Base-by-base conservation (phyloP, 2,797 vertebrate genomes). In the Furcifer pardalis region DNA sequence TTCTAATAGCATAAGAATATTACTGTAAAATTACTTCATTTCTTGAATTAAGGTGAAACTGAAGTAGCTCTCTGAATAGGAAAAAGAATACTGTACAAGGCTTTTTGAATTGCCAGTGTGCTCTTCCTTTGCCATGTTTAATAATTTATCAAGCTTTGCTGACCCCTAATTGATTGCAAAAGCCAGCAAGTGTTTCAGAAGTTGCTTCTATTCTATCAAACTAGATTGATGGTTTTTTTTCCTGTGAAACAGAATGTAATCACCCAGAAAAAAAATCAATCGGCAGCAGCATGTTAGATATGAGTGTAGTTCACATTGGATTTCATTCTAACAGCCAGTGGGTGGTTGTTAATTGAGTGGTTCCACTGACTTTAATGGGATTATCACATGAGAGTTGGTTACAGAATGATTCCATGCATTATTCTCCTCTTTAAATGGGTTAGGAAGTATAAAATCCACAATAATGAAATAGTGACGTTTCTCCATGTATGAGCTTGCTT, bases 131-230 rank as follows among this genome's bases (percentile, higher is more conserved):
- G 52, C 46, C 0, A 73, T 84, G 27, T 77, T 94, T 89, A 93
- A 94, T 93, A 90, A 92, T 95, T 92, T 90, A 94, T 85, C 81
- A 91, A 87, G 75, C 75, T 46, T 44, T 60, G 75, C 84, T 92
- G 89, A 89, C 91, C 86, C 81, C 86, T 90, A 91, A 92, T 87
- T 92, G 93, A 93, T 89, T 91, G 91, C 86, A 91, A 84, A 84
- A 85, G 62, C 85, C 84, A 89, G 86, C 79, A 89, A 90, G 84
- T 91, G 85, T 88, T 94, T 92, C 88, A 88, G 86, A 91, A 85
- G 86, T 76, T 90, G 73, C 79, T 87, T 89, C 65, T 21, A n/a
- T 81, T 90, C 84, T 84, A 59, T 91, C 85, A 91, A 82, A 89
- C 0, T 8, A 84, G 77, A 89, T 77, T 75, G 71, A 79, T 89